These are phyloP conservation scores for Microplitis mediator DNA, from an alignment of 1,140 invertebrate species.

Conservation along the genomic window DNA sequence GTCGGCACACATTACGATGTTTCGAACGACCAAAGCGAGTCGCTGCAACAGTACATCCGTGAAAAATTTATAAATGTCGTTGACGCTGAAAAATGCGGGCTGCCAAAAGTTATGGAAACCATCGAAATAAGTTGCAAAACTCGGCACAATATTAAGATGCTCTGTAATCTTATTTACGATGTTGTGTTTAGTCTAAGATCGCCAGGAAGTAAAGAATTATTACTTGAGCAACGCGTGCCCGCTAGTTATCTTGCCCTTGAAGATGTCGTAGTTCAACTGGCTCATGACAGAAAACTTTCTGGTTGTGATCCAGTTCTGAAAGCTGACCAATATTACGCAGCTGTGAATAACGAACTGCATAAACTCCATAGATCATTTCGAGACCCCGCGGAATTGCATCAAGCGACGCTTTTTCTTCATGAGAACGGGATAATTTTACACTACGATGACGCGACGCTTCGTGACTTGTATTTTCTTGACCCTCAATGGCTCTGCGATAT, in stretches of 20 bases:
- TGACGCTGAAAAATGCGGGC: conserved; percentile 94
- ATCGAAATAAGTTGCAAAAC: conserved; percentile 92
- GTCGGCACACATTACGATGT: conserved; percentile 95
- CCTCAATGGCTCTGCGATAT: conserved; percentile 99
- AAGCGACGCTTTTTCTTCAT: conserved; percentile 95
- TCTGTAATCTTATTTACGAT: conserved; percentile 93
- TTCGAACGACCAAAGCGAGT: conserved; percentile 77
- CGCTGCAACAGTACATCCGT: conserved; percentile 86
- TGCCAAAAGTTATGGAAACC: conserved; percentile 91
- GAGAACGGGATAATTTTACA: conserved; percentile 98
- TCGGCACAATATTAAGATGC: conserved; percentile 86
- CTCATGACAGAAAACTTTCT: conserved; percentile 70
- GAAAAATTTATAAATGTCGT: conserved; percentile 91
- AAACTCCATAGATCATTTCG: conserved; percentile 76
- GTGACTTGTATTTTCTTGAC: conserved; percentile 94
- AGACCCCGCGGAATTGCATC: conserved; percentile 89
- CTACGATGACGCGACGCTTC: conserved; percentile 95
- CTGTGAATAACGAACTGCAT: conserved; percentile 74
- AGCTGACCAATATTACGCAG: conserved; percentile 81
- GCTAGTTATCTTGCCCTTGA: conserved; percentile 94
- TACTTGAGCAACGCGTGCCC: conserved; percentile 94
- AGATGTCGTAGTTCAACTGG: conserved; percentile 84
- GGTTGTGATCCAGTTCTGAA: conserved; percentile 86
- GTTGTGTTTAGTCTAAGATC: conserved; percentile 89
- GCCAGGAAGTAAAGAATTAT: conserved; percentile 87